These are phyloP conservation scores for Eonycteris spelaea DNA, from an alignment of 2,113 vertebrate species.

Conservation along the genomic window DNA sequence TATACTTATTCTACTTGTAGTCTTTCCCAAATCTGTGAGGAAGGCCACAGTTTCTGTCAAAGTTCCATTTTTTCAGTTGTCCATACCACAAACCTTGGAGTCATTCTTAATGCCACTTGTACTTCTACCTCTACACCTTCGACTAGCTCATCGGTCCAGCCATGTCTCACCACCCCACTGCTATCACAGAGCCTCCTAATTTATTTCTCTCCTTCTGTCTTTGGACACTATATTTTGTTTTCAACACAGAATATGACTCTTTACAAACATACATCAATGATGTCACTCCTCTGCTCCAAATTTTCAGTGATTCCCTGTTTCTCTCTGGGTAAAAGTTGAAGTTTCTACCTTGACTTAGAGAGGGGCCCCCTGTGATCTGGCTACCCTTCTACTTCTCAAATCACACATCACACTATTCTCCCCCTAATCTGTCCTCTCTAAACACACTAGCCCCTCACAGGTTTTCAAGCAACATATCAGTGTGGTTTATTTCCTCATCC, in stretches of 20 bases:
- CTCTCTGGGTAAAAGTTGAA: background rate
- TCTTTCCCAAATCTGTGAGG: background rate
- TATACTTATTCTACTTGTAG: background rate
- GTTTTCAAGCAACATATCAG: background rate
- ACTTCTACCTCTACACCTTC: background rate
- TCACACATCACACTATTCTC: background rate
- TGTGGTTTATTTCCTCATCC: background rate
- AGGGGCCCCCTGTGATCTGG: background rate
- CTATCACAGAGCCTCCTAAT: background rate
- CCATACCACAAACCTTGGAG: background rate
- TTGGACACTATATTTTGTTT: background rate
- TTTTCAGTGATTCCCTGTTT: background rate
- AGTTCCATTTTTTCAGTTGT: background rate
- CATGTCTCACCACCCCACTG: no score
- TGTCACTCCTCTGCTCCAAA: background rate
- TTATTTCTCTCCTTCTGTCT: background rate
- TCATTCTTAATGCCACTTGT: background rate
- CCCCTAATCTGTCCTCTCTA: background rate
- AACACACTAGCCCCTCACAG: background rate
- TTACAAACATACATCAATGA: background rate
- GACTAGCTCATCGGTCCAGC: background rate
- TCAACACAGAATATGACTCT: background rate
- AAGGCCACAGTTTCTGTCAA: background rate
- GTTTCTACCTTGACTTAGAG: background rate
- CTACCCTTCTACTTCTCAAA: background rate